Conservation (phyloP, 2,113 vertebrate genomes). For the Aptenodytes forsteri region DNA sequence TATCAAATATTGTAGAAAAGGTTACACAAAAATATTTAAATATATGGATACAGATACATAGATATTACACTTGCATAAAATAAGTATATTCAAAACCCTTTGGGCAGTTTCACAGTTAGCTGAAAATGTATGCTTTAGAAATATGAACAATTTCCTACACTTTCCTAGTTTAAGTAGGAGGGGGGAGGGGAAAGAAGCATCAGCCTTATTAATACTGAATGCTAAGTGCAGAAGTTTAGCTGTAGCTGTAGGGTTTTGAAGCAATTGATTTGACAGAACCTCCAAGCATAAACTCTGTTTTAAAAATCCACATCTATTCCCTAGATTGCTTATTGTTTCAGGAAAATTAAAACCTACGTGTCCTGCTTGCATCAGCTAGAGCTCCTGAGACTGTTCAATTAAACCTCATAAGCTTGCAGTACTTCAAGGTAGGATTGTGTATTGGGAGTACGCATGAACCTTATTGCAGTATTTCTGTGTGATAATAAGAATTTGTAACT, state of each 20-base stretch:
- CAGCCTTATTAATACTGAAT: conserved; percentile 78
- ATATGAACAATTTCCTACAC: conserved; percentile 67
- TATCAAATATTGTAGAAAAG: conserved; percentile 73
- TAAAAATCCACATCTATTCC: conserved; percentile 71
- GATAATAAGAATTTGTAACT: conserved; percentile 28
- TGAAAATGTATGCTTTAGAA: conserved; percentile 70
- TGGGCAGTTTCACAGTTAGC: conserved; percentile 72
- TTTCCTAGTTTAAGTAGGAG: conserved; percentile 32
- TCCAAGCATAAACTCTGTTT: conserved; percentile 67
- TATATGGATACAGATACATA: conserved; percentile 62
- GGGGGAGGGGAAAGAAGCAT: conserved; percentile 71
- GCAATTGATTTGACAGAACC: conserved; percentile 80
- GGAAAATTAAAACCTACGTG: conserved; percentile 57
- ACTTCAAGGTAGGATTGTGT: conserved; percentile 19
- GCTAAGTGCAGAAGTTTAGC: conserved; percentile 76
- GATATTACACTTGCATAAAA: conserved; percentile 64
- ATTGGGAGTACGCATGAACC: conserved; percentile 21
- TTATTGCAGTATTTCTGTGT: conserved; percentile 54
- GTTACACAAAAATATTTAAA: conserved; percentile 77
- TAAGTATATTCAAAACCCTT: conserved; percentile 71
- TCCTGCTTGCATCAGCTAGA: conserved; percentile 52
- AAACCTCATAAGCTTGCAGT: conserved; percentile 38
- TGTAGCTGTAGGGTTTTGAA: conserved; percentile 76
- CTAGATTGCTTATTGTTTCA: conserved; percentile 71
- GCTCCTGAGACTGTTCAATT: conserved; percentile 52